Evolutionary conservation across 2,797 vertebrate species (phyloP).

Genomic region (Acanthurus leucopareius): DNA sequence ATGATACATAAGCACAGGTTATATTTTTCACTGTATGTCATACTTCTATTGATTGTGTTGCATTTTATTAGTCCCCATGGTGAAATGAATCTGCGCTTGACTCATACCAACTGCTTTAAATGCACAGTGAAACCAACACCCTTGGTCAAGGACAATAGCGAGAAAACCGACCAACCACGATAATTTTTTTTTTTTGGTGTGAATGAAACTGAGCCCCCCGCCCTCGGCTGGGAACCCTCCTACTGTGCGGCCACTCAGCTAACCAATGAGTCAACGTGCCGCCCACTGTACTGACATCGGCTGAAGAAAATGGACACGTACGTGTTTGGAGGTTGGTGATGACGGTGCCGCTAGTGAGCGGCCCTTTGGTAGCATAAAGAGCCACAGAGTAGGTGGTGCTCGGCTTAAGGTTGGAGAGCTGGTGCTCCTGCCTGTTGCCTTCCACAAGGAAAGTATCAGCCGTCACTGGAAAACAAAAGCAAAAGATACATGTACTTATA

Average conservation of each 20-base stretch:
- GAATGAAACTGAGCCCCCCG: conserved; percentile 25
- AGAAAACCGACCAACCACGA: conserved; percentile 10
- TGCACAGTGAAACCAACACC: conserved; percentile 1
- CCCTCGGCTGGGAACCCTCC: neutral
- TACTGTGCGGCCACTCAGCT: conserved; percentile 32
- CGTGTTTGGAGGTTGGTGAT: conserved; percentile 94
- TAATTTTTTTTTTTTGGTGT: conserved; percentile 9
- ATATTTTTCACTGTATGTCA: neutral
- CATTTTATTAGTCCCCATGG: neutral
- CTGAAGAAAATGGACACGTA: conserved; percentile 81
- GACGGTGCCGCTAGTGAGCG: conserved; percentile 92
- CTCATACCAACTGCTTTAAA: conserved; percentile 1
- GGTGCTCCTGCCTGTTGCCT: conserved; percentile 91
- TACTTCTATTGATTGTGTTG: neutral
- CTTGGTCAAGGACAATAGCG: neutral
- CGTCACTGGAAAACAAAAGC: conserved; percentile 83
- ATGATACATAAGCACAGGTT: too few species aligned
- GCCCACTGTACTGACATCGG: conserved; percentile 7
- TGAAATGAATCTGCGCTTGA: conserved; percentile 5
- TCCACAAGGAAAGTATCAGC: conserved; percentile 95
- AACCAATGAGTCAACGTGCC: conserved; percentile 13
- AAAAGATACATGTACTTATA: conserved; percentile 7
- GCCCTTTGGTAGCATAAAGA: conserved; percentile 93
- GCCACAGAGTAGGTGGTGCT: conserved; percentile 92
- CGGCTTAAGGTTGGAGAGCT: conserved; percentile 92